Evolutionary conservation across 2,113 vertebrate species (phyloP), one percentile per base, ranked within the genome.

Genomic region (Petroica traversi): DNA sequence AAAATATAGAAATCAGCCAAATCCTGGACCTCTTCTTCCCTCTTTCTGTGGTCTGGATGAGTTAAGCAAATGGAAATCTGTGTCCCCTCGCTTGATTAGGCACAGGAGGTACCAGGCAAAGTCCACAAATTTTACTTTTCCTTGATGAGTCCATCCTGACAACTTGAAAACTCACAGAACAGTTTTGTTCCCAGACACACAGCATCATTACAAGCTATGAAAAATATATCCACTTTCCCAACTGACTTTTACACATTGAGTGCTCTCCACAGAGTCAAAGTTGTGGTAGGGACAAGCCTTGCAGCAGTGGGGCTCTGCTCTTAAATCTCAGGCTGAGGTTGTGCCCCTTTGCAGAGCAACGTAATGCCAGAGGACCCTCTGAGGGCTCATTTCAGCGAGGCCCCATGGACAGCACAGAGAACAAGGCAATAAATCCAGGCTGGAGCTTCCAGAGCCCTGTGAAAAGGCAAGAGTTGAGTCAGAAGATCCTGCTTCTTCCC

Each of bases 161-260:
- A 46, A 57, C 24, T 57, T 49, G 57, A 55, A 82, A 72, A 19
- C 10, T 46, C 69, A 55, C 23, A 29, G 52, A 85, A 41, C 1
- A 38, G 48, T 52, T 95, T 34, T 74, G 69, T 23, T n/a, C 48
- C 57, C 69, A 45, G 20, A 46, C 2, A 5, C 55, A 58, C 3
- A 4, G 19, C 62, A 41, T 19, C 31, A 14, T 48, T 52, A 26
- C 36, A 57, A 75, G 23, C 31, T 12, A 54, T 9, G 15, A 62
- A 64, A 92, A 82, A 31, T 8, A 52, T 4, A 54, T 54, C 33
- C 14, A 33, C 20, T 59, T 90, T 57, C 52, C 52, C 72, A 18
- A 33, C 1, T 1, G 73, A 12, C 13, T 45, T 92, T 91, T 59
- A 34, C n/a, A 55, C 0, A 0, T 41, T n/a, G 9, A 59, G 19